Base-by-base conservation (phyloP, 2,113 vertebrate species). In the Psilopsiagon aurifrons region DNA sequence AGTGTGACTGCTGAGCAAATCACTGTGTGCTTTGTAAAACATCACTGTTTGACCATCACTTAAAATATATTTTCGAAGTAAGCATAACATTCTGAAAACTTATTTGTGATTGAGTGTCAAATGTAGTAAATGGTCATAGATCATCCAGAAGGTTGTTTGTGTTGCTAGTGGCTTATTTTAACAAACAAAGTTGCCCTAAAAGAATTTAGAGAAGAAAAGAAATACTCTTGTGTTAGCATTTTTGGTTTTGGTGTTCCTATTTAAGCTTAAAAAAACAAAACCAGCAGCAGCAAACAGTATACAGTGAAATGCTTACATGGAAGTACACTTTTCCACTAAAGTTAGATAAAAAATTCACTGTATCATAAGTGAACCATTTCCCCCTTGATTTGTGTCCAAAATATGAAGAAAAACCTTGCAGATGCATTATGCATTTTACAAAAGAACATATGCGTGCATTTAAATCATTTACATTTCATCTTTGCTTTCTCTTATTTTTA, bases 401-500 rank as follows among this genome's bases (percentile, higher is more conserved):
- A 94, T 94, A 96, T 18, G 91, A 88, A 84, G 92, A 77, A 94
- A 94, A 97, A 60, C 54, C 81, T 94, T 93, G 92, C 97, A 97
- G 96, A 94, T 96, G 94, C 76, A 90, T 88, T 59, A 96, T 97
- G 63, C 92, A 97, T 97, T 97, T 97, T 97, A 95, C 96, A 97
- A 95, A 94, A 95, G 94, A 96, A 97, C 95, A 94, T 96, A 96
- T 96, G 93, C 88, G 84, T 80, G 74, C 49, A 44, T 96, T 97
- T 97, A 95, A 97, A 98, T 95, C 90, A 97, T 97, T 97, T 96
- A 97, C 95, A 77, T 97, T 96, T 97, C 74, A 54, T 92, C 86
- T 93, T 96, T 91, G 92, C 95, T 96, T 96, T 93, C 93, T 81
- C 92, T 96, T 94, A 90, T 90, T 97, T 97, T 95, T 90, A 96